A percentile compares a stretch with the other conserved stretches of the same genome.
phyloP scores from a whole-genome alignment of 2,888 invertebrate genomes.

The Orgyia antiqua region DNA sequence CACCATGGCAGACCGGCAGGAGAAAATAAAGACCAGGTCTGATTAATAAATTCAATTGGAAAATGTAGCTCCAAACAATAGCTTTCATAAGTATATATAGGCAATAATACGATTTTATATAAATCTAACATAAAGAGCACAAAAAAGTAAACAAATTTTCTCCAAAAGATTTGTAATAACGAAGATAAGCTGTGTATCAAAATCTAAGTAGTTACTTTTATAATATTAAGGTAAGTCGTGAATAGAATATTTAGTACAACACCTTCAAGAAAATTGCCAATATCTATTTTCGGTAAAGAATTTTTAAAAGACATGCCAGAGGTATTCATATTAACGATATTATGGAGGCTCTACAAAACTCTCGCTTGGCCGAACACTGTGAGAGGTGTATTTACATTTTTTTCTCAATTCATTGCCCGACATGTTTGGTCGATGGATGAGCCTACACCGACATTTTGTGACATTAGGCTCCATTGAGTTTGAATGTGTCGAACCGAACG shows the following conservation, averaged over 20 bases:
- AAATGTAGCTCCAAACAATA: no score
- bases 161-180: no score
- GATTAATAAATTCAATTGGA: no score
- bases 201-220: constrained; percentile 15
- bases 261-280: constrained; percentile 13
- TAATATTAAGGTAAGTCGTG: constrained; percentile 8
- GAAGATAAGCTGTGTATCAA: no score
- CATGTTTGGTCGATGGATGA: constrained; percentile 55
- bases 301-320: constrained; percentile 18
- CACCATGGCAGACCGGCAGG: no score
- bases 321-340: constrained; percentile 23
- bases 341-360: constrained; percentile 34
- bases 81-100: no score
- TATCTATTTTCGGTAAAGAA: constrained; percentile 18
- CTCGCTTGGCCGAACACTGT: constrained; percentile 43
- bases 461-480: constrained; percentile 72
- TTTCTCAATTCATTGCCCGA: constrained; percentile 50
- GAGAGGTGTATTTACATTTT: constrained; percentile 56
- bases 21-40: no score
- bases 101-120: no score
- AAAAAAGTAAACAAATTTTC: no score
- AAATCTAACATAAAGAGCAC: no score
- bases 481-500: constrained; percentile 55
- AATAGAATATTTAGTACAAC: constrained; percentile 10
- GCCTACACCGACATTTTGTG: constrained; percentile 57